Conservation (phyloP, 2,113 vertebrate genomes). For the Paramormyrops kingsleyae region DNA sequence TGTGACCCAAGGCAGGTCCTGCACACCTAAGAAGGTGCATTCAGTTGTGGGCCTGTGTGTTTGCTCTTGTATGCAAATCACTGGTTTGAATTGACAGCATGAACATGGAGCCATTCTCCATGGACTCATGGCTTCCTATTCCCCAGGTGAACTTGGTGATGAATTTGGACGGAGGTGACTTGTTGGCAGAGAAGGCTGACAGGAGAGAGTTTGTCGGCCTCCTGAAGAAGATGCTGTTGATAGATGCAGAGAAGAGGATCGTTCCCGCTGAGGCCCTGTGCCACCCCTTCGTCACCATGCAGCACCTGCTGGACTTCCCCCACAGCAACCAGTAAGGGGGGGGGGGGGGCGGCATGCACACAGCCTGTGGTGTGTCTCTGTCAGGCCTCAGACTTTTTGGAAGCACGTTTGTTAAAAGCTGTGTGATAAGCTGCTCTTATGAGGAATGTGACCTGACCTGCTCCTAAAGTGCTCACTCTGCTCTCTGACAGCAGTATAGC, state of each 20-base stretch:
- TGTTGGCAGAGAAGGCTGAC: constrained; percentile 91
- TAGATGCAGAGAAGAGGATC: constrained; percentile 91
- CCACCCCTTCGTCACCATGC: constrained; percentile 96
- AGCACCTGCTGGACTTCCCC: constrained; percentile 94
- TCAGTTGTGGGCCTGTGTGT: neutral
- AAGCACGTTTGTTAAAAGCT: neutral
- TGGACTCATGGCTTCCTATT: neutral
- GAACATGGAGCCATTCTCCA: neutral
- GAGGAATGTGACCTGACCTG: neutral
- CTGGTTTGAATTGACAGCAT: neutral
- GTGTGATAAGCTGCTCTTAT: neutral
- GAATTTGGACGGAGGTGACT: constrained; percentile 96
- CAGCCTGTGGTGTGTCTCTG: neutral
- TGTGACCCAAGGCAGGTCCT: neutral
- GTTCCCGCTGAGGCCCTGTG: constrained; percentile 80
- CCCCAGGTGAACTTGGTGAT: constrained; percentile 94
- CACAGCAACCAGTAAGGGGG: constrained; percentile 90
- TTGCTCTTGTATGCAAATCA: neutral
- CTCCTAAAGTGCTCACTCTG: neutral
- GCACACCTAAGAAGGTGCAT: neutral
- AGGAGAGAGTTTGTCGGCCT: constrained; percentile 90
- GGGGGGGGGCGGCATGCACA: neutral
- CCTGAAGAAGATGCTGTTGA: constrained; percentile 96
- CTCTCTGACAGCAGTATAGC: neutral
- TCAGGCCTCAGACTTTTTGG: neutral